Conservation (phyloP, 2,888 invertebrate species). For the Aphodius sticticus region DNA sequence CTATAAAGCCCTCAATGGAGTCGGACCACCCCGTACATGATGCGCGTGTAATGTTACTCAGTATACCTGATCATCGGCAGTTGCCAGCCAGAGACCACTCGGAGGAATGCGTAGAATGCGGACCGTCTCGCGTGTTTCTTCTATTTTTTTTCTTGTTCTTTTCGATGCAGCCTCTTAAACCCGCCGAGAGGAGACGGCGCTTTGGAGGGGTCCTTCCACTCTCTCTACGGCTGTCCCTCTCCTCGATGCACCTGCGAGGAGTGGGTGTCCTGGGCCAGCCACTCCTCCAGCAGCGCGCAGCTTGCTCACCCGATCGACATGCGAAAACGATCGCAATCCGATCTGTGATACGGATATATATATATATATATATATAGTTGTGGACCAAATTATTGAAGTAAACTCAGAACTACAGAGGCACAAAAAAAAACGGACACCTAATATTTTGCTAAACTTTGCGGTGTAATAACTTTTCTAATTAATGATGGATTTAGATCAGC, state of each 20-base stretch:
- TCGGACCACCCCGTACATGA: slow-evolving; percentile 18
- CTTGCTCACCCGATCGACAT: too few relatives aligned
- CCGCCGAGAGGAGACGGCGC: background rate
- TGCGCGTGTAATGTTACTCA: slow-evolving; percentile 22
- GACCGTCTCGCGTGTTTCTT: slow-evolving; percentile 22
- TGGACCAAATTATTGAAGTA: too few relatives aligned
- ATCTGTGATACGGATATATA: too few relatives aligned
- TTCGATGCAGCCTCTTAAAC: slow-evolving; percentile 14
- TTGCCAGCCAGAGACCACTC: slow-evolving; percentile 21
- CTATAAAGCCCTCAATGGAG: background rate
- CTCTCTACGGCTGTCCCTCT: background rate
- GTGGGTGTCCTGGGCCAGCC: background rate
- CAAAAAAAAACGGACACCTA: too few relatives aligned
- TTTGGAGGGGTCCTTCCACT: background rate
- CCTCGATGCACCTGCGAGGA: background rate
- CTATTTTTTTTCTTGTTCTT: slow-evolving; percentile 13
- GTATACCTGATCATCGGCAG: slow-evolving; percentile 24
- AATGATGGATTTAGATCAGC: too few relatives aligned
- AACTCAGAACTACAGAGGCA: too few relatives aligned
- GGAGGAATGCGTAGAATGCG: slow-evolving; percentile 19
- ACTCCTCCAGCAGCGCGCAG: background rate
- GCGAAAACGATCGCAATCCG: too few relatives aligned
- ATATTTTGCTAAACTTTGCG: too few relatives aligned
- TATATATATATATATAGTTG: too few relatives aligned
- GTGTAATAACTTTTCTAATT: too few relatives aligned